Conservation (phyloP, 2,113 vertebrate species). For the Haemorhous mexicanus region DNA sequence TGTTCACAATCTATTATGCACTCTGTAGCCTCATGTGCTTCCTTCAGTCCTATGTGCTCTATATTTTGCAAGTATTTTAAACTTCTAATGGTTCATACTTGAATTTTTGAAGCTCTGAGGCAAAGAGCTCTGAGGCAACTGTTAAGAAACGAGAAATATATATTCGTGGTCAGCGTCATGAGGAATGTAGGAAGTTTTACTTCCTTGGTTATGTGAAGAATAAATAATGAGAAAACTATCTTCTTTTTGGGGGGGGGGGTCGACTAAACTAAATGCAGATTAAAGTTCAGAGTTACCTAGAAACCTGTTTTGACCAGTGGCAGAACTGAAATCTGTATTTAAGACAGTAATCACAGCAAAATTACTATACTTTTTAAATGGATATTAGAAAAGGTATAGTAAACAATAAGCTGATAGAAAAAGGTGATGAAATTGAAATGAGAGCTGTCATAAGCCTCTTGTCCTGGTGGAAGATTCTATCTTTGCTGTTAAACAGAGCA, state of each 20-base stretch:
- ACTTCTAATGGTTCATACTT: not conserved
- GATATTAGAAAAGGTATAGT: not conserved
- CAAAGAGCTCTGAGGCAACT: not conserved
- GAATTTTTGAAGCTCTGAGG: not conserved
- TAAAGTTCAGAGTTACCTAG: not conserved
- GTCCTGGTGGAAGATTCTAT: not conserved
- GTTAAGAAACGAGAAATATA: rapidly evolving
- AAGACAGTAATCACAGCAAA: not conserved
- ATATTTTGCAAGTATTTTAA: not conserved
- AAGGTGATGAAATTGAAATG: not conserved
- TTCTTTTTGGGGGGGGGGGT: rapidly evolving
- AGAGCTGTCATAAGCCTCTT: not conserved
- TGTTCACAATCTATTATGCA: not conserved
- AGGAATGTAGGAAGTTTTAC: not conserved
- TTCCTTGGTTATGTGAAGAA: not conserved
- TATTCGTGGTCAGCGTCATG: not conserved
- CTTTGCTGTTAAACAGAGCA: not conserved
- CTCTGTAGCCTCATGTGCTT: not conserved
- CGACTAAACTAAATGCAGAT: not conserved
- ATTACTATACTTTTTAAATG: not conserved
- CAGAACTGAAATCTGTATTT: not conserved
- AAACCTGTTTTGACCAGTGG: not conserved
- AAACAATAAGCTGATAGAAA: not conserved
- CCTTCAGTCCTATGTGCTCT: not conserved
- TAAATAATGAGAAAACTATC: not conserved